Percentiles rank a stretch among this genome's conserved stretches.
Conservation (phyloP, 35 echinoderm and acorn worm genomes). For the Amphiura filiformis region DNA sequence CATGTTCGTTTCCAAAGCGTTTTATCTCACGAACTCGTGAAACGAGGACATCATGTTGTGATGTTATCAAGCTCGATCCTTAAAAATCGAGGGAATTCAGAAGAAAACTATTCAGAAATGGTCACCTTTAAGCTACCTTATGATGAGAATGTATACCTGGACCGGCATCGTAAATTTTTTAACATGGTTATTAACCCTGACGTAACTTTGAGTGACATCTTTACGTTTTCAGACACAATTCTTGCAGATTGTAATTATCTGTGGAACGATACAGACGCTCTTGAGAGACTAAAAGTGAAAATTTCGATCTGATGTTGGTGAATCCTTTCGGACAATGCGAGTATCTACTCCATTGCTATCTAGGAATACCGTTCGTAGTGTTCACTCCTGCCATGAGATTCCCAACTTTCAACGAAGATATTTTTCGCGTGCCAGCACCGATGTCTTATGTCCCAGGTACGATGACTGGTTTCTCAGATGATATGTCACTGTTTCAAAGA, state of each 20-base stretch:
- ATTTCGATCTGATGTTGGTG: constrained; percentile 26
- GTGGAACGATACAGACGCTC: constrained; percentile 3
- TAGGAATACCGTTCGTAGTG: constrained; percentile 25
- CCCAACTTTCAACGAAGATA: constrained; percentile 19
- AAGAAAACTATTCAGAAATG: not conserved
- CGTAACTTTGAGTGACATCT: not conserved
- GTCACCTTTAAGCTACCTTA: not conserved
- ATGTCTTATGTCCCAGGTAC: constrained; percentile 19
- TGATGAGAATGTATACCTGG: not conserved
- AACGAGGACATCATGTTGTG: not conserved
- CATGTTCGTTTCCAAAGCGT: not conserved
- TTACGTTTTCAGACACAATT: not conserved
- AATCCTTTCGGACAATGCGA: constrained; percentile 1
- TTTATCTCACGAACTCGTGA: not conserved
- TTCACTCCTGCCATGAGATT: not conserved
- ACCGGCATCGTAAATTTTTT: not conserved
- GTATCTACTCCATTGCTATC: constrained; percentile 4
- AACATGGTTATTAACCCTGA: not conserved
- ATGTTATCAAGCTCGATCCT: not conserved
- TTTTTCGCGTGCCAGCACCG: not conserved
- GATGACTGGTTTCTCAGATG: constrained; percentile 11
- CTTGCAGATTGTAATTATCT: not conserved
- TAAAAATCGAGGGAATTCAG: not conserved
- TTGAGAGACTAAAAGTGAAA: not conserved
- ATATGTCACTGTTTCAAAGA: constrained; percentile 17